Percentiles rank a stretch among this genome's conserved stretches.
These are phyloP conservation scores for Drosophila gaucha DNA, from an alignment of 2,888 invertebrate genomes.

Conservation along the genomic window DNA sequence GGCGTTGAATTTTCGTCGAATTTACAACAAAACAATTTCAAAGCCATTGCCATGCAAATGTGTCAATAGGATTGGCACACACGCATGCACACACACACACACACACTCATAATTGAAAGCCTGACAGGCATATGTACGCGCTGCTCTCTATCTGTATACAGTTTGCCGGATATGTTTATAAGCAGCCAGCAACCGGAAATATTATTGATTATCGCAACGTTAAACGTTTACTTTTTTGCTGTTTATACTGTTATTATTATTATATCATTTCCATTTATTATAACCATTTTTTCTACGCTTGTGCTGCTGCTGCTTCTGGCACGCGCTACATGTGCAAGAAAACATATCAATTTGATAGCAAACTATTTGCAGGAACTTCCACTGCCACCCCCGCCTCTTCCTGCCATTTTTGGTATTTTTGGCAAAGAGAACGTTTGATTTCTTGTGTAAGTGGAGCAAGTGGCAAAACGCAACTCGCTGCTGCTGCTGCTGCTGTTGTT, in stretches of 20 bases:
- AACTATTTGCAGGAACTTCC: conserved; percentile 32
- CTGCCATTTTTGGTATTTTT: conserved; percentile 56
- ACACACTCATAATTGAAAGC: conserved; percentile 30
- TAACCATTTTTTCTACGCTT: neutral
- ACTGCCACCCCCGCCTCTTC: neutral
- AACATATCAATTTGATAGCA: conserved; percentile 68
- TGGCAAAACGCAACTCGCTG: conserved; percentile 48
- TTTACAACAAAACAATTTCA: conserved; percentile 48
- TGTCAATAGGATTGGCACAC: conserved; percentile 59
- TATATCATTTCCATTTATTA: conserved; percentile 59
- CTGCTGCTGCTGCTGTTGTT: conserved; percentile 5
- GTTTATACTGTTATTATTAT: conserved; percentile 39
- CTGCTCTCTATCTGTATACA: conserved; percentile 5
- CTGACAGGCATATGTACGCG: conserved; percentile 33
- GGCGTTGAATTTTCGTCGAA: conserved; percentile 32
- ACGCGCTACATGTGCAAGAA: conserved; percentile 55
- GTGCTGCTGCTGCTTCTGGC: conserved; percentile 28
- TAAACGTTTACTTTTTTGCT: conserved; percentile 45
- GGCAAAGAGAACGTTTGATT: conserved; percentile 58
- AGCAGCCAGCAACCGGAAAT: conserved; percentile 47
- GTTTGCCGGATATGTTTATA: conserved; percentile 19
- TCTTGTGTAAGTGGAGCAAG: conserved; percentile 70
- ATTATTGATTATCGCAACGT: conserved; percentile 73
- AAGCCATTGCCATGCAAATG: conserved; percentile 59
- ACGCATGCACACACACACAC: conserved; percentile 8